phyloP scores from a whole-genome alignment of 2,797 vertebrate species.

The Basileuterus tristriatus region DNA sequence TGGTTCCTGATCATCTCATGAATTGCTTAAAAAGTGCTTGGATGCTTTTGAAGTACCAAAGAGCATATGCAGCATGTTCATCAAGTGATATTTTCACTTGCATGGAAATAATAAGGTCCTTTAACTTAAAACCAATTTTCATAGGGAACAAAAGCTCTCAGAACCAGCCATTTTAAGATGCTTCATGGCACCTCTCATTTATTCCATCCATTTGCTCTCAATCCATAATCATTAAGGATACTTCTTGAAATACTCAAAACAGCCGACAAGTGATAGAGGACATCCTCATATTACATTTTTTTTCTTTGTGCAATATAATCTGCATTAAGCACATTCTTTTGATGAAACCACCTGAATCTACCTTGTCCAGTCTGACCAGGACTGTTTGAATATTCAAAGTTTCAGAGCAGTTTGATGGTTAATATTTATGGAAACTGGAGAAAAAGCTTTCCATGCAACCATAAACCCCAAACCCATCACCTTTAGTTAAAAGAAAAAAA shows the following conservation, averaged over 20 bases:
- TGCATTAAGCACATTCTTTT: neutral
- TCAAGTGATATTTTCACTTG: neutral
- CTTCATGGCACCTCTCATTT: neutral
- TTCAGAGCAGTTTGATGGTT: neutral
- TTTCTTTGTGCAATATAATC: neutral
- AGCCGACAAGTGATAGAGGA: neutral
- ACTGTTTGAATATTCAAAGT: neutral
- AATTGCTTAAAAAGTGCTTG: neutral
- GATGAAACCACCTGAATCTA: neutral
- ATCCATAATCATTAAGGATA: neutral
- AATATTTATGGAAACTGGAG: neutral
- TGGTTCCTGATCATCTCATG: neutral
- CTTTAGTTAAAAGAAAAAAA: neutral
- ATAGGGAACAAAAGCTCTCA: neutral
- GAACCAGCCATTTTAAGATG: neutral
- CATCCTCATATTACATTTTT: neutral
- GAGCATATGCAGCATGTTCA: neutral
- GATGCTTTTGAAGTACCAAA: constrained; percentile 3
- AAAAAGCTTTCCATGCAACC: neutral
- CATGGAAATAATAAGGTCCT: neutral
- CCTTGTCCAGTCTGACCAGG: neutral
- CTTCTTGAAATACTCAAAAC: neutral
- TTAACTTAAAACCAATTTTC: neutral
- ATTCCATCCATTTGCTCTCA: neutral
- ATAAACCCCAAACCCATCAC: neutral